Evolutionary conservation across 2,888 invertebrate species (phyloP).

Genomic region (Stenchaetothrips biformis): DNA sequence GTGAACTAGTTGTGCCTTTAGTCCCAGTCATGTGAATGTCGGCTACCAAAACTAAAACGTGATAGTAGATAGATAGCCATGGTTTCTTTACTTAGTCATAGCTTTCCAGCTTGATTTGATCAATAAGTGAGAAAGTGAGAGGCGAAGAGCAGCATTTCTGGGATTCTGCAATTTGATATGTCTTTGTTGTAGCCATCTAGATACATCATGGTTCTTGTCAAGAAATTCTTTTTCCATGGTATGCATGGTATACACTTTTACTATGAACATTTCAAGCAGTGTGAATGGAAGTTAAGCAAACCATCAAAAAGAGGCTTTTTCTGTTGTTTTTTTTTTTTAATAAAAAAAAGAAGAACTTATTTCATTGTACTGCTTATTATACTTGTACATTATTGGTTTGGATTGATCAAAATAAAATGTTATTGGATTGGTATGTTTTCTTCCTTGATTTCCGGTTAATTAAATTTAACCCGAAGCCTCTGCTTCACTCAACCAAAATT

Average conservation of each 20-base stretch:
- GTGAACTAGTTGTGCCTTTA: not conserved
- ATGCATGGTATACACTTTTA: not conserved
- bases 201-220: not conserved
- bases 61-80: conserved; percentile 11
- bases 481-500: not conserved
- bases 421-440: conserved; percentile 9
- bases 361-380: not conserved
- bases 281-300: not conserved
- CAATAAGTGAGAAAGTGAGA: not conserved
- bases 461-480: too few species aligned
- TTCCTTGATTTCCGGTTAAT: not conserved
- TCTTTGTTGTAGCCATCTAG: conserved; percentile 2
- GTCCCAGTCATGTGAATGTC: not conserved
- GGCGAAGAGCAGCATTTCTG: not conserved
- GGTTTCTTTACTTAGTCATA: conserved; percentile 11
- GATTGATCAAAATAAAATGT: conserved; percentile 25
- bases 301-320: not conserved
- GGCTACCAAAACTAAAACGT: conserved; percentile 1
- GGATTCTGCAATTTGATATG: not conserved
- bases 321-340: too few species aligned
- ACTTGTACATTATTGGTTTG: conserved; percentile 21
- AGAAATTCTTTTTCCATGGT: not conserved
- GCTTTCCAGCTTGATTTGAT: conserved; percentile 6
- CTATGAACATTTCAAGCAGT: not conserved
- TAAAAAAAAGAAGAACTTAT: not conserved